Evolutionary conservation across 2,797 vertebrate genomes (phyloP).

Genomic region (Morus bassanus): DNA sequence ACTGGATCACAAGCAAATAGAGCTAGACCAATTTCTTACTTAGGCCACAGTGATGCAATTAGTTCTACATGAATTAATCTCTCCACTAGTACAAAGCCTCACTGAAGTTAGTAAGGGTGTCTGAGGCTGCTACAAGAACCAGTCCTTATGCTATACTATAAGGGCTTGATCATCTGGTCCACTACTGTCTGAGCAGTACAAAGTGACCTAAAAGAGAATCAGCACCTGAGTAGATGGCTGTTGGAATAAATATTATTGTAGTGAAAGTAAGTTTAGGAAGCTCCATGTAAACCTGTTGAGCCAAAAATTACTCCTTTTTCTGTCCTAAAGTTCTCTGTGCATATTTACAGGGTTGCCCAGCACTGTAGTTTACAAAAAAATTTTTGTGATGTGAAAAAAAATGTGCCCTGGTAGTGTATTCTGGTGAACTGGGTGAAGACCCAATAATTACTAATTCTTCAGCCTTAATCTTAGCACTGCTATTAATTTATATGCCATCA

Average conservation of each 20-base stretch:
- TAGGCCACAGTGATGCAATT: conserved; percentile 33
- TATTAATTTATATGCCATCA: background rate
- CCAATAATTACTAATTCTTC: background rate
- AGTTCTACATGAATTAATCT: conserved; percentile 35
- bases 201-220: background rate
- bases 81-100: conserved; percentile 32
- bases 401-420: background rate
- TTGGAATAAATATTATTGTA: background rate
- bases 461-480: background rate
- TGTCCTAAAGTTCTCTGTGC: background rate
- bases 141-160: background rate
- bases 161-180: background rate
- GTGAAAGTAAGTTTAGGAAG: background rate
- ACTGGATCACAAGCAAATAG: conserved; percentile 38
- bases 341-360: background rate
- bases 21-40: conserved; percentile 9
- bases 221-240: background rate
- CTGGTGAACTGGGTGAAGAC: background rate
- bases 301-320: background rate
- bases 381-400: background rate
- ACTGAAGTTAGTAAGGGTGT: conserved; percentile 11
- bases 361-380: background rate
- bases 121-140: conserved; percentile 25
- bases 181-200: background rate
- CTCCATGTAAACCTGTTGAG: background rate